Conservation (phyloP, 2,888 invertebrate genomes). For the Nomada ferruginata region DNA sequence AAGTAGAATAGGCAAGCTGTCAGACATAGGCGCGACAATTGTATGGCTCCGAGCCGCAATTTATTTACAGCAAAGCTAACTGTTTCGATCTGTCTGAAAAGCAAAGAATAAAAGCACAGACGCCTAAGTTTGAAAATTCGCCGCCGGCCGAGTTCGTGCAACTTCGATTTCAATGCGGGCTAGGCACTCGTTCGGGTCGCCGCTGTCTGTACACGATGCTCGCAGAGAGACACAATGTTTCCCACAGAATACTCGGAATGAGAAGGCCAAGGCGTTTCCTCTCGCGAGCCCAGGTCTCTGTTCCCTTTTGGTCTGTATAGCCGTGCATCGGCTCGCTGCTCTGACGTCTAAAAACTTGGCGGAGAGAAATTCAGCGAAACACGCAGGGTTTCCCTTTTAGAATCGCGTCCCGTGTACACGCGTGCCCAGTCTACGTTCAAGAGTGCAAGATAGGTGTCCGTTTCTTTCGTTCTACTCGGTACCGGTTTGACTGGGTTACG, state of each 20-base stretch:
- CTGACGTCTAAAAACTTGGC: slow-evolving; percentile 71
- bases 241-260: slow-evolving; percentile 65
- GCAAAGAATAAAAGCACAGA: background rate
- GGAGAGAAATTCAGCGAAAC: slow-evolving; percentile 74
- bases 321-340: slow-evolving; percentile 54
- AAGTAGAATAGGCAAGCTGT: too few relatives aligned
- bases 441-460: slow-evolving; percentile 61
- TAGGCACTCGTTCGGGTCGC: slow-evolving; percentile 1
- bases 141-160: slow-evolving; percentile 29
- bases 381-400: slow-evolving; percentile 74
- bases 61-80: background rate
- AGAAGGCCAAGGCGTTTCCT: slow-evolving; percentile 70
- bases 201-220: slow-evolving; percentile 1
- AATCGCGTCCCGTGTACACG: slow-evolving; percentile 43
- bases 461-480: slow-evolving; percentile 67
- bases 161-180: slow-evolving; percentile 51
- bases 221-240: slow-evolving; percentile 51
- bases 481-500: slow-evolving; percentile 74
- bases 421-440: slow-evolving; percentile 52
- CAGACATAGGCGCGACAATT: too few relatives aligned
- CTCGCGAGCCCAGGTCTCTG: slow-evolving; percentile 49
- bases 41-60: too few relatives aligned
- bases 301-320: slow-evolving; percentile 65
- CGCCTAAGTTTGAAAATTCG: slow-evolving; percentile 25
- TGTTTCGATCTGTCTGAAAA: slow-evolving; percentile 17